Evolutionary conservation across 2,888 invertebrate species (phyloP).

Genomic region (Agriotes lineatus): DNA sequence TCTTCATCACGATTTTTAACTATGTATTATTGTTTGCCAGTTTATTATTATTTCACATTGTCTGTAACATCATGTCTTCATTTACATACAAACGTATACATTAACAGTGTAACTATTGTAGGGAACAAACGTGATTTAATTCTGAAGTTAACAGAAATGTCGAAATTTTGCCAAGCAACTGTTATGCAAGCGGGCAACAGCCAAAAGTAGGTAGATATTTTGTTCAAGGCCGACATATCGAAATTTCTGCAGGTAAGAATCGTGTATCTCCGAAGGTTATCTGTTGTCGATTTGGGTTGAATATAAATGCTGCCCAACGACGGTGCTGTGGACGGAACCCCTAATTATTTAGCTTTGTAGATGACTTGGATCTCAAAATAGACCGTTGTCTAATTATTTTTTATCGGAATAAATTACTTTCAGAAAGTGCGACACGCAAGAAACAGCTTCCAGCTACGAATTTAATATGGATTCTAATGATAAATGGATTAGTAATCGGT

Average conservation of each 20-base stretch:
- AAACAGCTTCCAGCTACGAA: not conserved
- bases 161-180: too few relatives aligned
- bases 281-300: not conserved
- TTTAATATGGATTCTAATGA: not conserved
- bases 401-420: not conserved
- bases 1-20: too few relatives aligned
- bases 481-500: too few relatives aligned
- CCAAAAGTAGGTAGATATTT: not conserved
- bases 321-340: not conserved
- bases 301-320: not conserved
- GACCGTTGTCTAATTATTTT: not conserved
- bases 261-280: constrained; percentile 1
- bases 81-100: too few relatives aligned
- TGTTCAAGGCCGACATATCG: constrained; percentile 6
- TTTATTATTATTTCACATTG: too few relatives aligned
- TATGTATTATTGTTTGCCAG: too few relatives aligned
- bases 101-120: too few relatives aligned
- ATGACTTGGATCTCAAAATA: not conserved
- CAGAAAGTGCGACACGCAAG: not conserved
- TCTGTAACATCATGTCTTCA: too few relatives aligned
- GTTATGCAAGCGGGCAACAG: not conserved
- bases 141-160: too few relatives aligned
- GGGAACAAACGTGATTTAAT: too few relatives aligned
- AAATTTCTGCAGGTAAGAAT: constrained; percentile 12
- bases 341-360: not conserved